Percentiles rank a stretch among this genome's conserved stretches.
These are phyloP conservation scores for Homalodisca vitripennis DNA, from an alignment of 1,140 invertebrate genomes.

Conservation along the genomic window DNA sequence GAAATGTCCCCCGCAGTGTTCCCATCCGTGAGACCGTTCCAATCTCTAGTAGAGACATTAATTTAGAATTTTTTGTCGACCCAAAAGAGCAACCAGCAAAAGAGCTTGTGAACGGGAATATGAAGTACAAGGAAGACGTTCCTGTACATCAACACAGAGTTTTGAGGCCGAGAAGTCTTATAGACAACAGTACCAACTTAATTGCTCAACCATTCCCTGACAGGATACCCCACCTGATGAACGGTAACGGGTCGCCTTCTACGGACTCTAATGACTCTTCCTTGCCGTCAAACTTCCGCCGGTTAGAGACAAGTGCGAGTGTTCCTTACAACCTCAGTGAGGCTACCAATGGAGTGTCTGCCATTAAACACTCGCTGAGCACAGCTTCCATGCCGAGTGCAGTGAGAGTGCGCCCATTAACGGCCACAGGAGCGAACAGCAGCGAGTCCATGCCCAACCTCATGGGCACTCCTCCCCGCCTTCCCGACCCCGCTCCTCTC, in stretches of 20 bases:
- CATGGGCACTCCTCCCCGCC: slow-evolving; percentile 44
- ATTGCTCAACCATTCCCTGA: not conserved
- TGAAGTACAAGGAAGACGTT: slow-evolving; percentile 10
- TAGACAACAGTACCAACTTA: slow-evolving; percentile 13
- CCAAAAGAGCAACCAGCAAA: not conserved
- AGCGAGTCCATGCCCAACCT: slow-evolving; percentile 52
- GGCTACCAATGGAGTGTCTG: slow-evolving; percentile 9
- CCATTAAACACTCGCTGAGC: slow-evolving; percentile 54
- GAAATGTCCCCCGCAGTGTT: not conserved
- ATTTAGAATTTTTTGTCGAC: slow-evolving; percentile 13
- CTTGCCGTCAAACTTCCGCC: slow-evolving; percentile 49
- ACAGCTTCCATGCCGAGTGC: slow-evolving; percentile 53
- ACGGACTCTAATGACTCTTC: slow-evolving; percentile 50
- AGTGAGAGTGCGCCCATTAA: not conserved
- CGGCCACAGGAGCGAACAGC: slow-evolving; percentile 1
- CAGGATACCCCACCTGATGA: not conserved
- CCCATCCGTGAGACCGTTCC: not conserved
- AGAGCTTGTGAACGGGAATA: not conserved
- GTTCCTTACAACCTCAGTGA: slow-evolving; percentile 56
- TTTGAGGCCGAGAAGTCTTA: not conserved
- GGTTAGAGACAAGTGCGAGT: slow-evolving; percentile 57
- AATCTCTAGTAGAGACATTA: slow-evolving; percentile 15
- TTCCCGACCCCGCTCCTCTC: slow-evolving; percentile 36
- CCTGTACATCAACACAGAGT: not conserved
- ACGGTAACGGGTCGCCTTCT: slow-evolving; percentile 44